Base-by-base conservation (phyloP, 2,797 vertebrate species). In the Spea hammondii region DNA sequence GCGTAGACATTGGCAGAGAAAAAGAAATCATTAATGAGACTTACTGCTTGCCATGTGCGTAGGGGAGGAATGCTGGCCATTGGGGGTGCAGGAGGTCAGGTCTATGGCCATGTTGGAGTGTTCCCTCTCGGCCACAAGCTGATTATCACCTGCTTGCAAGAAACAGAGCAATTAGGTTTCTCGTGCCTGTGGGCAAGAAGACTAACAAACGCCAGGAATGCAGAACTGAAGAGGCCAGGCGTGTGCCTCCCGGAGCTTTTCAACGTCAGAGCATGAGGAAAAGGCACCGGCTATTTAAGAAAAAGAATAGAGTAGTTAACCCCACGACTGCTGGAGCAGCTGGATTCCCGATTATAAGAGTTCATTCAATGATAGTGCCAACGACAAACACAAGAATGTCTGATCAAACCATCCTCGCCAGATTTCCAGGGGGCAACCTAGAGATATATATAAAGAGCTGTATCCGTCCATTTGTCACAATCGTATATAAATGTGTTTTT, bases 61-160 rank as follows among this genome's bases (percentile, higher is more conserved):
- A 83, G 93, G 95, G 85, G 95, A 94, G 87, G 87, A 88, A 88
- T 92, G 93, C 88, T 95, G 95, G 91, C 95, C 95, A 88, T 97
- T 98, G 89, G 94, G 92, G 88, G 95, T 93, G 91, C 90, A 93
- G 87, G 92, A 93, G 85, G 96, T 96, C 90, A 95, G 92, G 91
- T 96, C 95, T 84, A 91, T 93, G 87, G 94, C 92, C 94, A 97
- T 95, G 91, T 86, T 90, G 82, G 92, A 93, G 89, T 95, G 94
- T 84, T 98, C 96, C 90, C 95, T 95, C 89, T 94, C 93, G 72
- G 97, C 96, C 87, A 95, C 97, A 93, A 95, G 94, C 87, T 96
- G 94, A 91, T 96, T 95, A 91, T 98, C 92, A 92, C 92, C 92
- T 93, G 89, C 53, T 83, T 84, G 79, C 86, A 88, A 82, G 90